Conservation (phyloP, 2,888 invertebrate genomes). For the Ornithoptera priamus region DNA sequence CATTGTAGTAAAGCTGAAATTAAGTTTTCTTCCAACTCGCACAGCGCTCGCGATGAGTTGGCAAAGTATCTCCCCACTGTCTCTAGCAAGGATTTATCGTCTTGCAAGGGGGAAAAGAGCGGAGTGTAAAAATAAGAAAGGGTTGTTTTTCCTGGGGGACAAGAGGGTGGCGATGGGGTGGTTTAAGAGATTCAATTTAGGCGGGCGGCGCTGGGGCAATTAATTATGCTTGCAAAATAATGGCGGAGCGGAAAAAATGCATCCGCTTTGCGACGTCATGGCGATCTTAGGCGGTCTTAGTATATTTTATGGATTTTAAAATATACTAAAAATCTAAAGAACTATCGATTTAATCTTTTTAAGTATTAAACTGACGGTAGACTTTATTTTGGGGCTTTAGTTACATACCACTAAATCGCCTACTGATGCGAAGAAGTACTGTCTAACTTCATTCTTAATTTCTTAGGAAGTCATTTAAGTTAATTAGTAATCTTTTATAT, state of each 20-base stretch:
- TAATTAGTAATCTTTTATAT: no score
- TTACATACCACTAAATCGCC: no score
- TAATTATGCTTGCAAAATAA: slow-evolving; percentile 69
- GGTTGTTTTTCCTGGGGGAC: slow-evolving; percentile 77
- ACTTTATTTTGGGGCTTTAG: no score
- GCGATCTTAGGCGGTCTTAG: no score
- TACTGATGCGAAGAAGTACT: no score
- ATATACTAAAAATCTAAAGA: no score
- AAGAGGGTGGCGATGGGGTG: slow-evolving; percentile 48
- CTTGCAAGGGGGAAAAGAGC: slow-evolving; percentile 66
- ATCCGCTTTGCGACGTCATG: slow-evolving; percentile 48
- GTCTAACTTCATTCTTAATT: no score
- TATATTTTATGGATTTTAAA: no score
- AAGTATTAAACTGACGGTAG: no score
- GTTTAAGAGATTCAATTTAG: slow-evolving; percentile 73
- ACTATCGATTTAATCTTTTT: no score
- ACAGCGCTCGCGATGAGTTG: slow-evolving; percentile 35
- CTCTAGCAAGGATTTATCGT: slow-evolving; percentile 78
- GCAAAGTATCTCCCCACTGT: slow-evolving; percentile 73
- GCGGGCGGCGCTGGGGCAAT: slow-evolving; percentile 64
- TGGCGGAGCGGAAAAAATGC: slow-evolving; percentile 43
- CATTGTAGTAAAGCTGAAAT: slow-evolving; percentile 21
- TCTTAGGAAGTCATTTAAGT: no score
- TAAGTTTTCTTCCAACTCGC: slow-evolving; percentile 5
- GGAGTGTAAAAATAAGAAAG: slow-evolving; percentile 76